Percentiles rank a stretch among this genome's conserved stretches.
Evolutionary conservation across 1,140 invertebrate species (phyloP).

Genomic region (Camponotus pennsylvanicus): DNA sequence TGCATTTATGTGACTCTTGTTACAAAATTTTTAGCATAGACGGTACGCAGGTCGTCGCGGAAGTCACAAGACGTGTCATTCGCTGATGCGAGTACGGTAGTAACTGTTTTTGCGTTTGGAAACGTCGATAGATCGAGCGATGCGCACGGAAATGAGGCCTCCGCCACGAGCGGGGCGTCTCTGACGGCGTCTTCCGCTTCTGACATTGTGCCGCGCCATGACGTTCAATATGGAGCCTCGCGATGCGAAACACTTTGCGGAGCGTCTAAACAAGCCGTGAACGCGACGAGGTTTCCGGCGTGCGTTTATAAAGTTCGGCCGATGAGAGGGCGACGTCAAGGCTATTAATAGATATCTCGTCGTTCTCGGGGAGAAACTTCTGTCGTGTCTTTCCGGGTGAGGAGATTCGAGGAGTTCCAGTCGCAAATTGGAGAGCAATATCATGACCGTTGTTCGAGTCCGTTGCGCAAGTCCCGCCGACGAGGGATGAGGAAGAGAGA

Average conservation of each 20-base stretch:
- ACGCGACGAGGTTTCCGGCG: constrained; percentile 50
- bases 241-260: constrained; percentile 23
- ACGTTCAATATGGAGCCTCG: constrained; percentile 40
- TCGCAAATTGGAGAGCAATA: constrained; percentile 66
- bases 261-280: constrained; percentile 51
- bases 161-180: constrained; percentile 31
- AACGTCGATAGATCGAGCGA: constrained; percentile 44
- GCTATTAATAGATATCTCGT: constrained; percentile 46
- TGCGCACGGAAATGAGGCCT: constrained; percentile 64
- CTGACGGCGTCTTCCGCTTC: constrained; percentile 53
- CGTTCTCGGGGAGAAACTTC: constrained; percentile 21
- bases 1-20: background rate
- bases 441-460: constrained; percentile 42
- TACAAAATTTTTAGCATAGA: constrained; percentile 18
- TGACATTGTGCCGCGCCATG: constrained; percentile 44
- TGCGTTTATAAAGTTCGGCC: constrained; percentile 55
- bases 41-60: background rate
- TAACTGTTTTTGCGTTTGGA: constrained; percentile 48
- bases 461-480: background rate
- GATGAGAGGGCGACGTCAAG: constrained; percentile 26
- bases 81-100: no score
- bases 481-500: background rate
- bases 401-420: constrained; percentile 41
- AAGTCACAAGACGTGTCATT: constrained; percentile 33
- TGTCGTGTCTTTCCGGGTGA: constrained; percentile 49